phyloP scores from a whole-genome alignment of 2,113 vertebrate species.

The Alouatta palliata region DNA sequence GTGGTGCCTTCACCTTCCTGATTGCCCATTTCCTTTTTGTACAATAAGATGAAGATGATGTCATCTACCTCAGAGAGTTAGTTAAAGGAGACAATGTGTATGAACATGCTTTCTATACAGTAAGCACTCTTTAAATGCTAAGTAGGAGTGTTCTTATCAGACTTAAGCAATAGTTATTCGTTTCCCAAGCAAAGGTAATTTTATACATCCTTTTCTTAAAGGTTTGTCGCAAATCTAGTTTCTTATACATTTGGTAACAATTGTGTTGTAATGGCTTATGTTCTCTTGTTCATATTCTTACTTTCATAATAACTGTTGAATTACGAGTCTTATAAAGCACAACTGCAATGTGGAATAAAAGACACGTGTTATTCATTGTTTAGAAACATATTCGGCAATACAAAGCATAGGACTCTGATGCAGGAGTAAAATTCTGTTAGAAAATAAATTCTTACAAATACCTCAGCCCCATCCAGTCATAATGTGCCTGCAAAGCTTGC shows the following conservation, averaged over 20 bases:
- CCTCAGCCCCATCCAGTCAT: background rate
- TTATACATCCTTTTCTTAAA: constrained; percentile 45
- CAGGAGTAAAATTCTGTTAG: background rate
- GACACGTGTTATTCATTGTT: background rate
- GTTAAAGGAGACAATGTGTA: background rate
- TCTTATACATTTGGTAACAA: background rate
- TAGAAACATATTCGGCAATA: background rate
- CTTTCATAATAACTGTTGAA: constrained; percentile 17
- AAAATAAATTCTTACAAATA: background rate
- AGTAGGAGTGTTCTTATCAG: background rate
- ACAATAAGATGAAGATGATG: background rate
- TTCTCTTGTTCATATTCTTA: constrained; percentile 31
- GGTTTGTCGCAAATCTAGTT: constrained; percentile 4
- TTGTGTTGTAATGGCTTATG: background rate
- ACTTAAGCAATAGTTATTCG: constrained; percentile 4
- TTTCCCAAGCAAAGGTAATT: constrained; percentile 36
- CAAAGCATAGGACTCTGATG: background rate
- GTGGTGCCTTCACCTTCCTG: background rate
- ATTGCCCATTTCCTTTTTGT: background rate
- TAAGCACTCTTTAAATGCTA: background rate
- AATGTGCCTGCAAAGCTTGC: background rate
- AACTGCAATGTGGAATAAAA: constrained; percentile 9
- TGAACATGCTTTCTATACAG: background rate
- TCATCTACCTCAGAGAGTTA: background rate
- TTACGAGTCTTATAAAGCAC: constrained; percentile 34